Base-by-base conservation (phyloP, 1,140 invertebrate species). In the Zaprionus taronus region DNA sequence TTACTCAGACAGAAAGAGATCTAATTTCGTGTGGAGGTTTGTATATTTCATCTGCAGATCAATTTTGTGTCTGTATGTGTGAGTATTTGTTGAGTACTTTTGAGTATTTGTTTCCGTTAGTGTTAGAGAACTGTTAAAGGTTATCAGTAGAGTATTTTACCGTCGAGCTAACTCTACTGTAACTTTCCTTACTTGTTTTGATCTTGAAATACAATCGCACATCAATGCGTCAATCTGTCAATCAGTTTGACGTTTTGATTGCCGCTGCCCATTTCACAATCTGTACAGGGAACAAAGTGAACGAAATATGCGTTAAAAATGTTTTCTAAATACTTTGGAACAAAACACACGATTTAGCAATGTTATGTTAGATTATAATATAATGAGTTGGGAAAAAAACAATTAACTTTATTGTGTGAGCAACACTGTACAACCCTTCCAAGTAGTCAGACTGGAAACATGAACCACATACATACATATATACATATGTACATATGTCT, bases 171-270 rank as follows among this genome's bases (percentile, higher is more conserved):
- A 9, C n/a, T 17, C 41, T 3, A 47, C 5, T 47, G n/a, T 17
- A 11, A 47, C 2, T 47, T 47, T 17, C 7, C 38, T 41, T 41
- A 41, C 38, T 47, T 47, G 7, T 34, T 24, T n/a, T 47, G 22
- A 55, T 80, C 47, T 63, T 53, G 34, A 36, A 26, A 56, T 69
- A 49, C 24, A 53, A 84, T 78, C 85, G 68, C 61, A 66, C 79
- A 64, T 87, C 84, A 87, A 83, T 87, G 70, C 36, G 38, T 67
- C 65, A 67, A 67, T 67, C 65, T 41, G 20, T 58, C 65, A 67
- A 67, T 67, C 65, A 41, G 57, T 12, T 56, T 84, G 84, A 87
- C 84, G 66, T 80, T 89, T 89, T 89, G 84, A 87, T 89, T 83
- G 78, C 65, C 68, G 55, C 51, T 71, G 64, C 62, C 36, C 56